Evolutionary conservation across 2,888 invertebrate species (phyloP), one percentile per base, ranked within the genome.

Genomic region (Laothoe populi): DNA sequence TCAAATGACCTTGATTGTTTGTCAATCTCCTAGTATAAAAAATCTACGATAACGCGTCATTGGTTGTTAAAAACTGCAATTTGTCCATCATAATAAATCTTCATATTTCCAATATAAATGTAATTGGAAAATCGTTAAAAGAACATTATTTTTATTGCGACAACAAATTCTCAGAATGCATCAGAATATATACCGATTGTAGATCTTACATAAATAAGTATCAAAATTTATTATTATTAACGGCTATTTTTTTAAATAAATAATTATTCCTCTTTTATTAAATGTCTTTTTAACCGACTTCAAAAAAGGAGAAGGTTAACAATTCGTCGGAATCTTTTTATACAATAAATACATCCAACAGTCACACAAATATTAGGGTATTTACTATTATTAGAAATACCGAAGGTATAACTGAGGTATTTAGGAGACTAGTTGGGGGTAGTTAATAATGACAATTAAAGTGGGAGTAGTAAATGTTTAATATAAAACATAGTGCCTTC

Each of bases 51-150:
- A 35, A 7, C 35, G 19, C 31, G 16, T 53, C 31, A 53, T 53
- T 53, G 19, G 66, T 61, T 64, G 69, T 57, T 16, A 19, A 75
- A 73, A 71, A 64, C 49, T 70, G 67, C 68, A 66, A 73, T 72
- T 10, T 67, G 76, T 77, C 65, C 66, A 80, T 81, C 70, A 78
- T 45, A 72, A 82, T 84, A 82, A 79, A 81, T 85, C 81, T 77
- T 63, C 67, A 82, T 78, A 53, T 63, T 66, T 65, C 68, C 68
- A 74, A 78, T 82, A 71, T 75, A 77, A 80, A 74, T 68, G 63
- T 72, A 73, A 77, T 53, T 78, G 71, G 74, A 73, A 72, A 65
- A 59, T 64, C 66, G 68, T 73, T 63, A 61, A 62, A 66, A 65
- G 63, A 67, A 64, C 59, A 60, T 71, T 69, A 65, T 59, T 53